A percentile compares a stretch with the other conserved stretches of the same genome.
Conservation (phyloP, 1,140 invertebrate genomes). For the Atta colombica region DNA sequence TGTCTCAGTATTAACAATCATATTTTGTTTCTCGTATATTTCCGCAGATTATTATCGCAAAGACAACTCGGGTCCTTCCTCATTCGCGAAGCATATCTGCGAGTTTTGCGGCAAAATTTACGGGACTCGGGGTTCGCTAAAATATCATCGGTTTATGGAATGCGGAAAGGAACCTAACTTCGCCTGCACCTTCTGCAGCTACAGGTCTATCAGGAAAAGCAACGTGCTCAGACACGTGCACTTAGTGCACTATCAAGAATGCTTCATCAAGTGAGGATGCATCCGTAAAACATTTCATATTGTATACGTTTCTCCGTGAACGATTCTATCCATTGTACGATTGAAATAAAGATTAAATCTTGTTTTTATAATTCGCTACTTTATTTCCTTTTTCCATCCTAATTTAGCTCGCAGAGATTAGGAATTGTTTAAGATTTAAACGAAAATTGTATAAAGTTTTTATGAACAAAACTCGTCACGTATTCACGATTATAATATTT, state of each 20-base stretch:
- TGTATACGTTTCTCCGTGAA: not conserved
- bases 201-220: conserved; percentile 59
- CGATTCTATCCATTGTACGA: not conserved
- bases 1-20: conserved; percentile 6
- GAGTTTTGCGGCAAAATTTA: conserved; percentile 56
- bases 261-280: not conserved
- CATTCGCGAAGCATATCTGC: conserved; percentile 29
- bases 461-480: not conserved
- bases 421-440: not conserved
- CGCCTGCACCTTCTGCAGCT: conserved; percentile 75
- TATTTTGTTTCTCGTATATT: conserved; percentile 49
- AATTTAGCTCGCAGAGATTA: not conserved
- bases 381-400: not conserved
- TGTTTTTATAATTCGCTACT: conserved; percentile 5
- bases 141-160: conserved; percentile 80
- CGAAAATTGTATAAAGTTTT: not conserved
- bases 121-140: conserved; percentile 68
- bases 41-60: conserved; percentile 53
- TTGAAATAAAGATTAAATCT: conserved; percentile 2
- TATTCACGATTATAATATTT: not conserved
- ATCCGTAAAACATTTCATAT: not conserved
- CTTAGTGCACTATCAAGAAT: conserved; percentile 16
- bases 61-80: conserved; percentile 7
- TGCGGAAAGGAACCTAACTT: conserved; percentile 83
- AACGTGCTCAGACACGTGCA: conserved; percentile 61